Base-by-base conservation (phyloP, 2,888 invertebrate species). In the Drosophila cognata region DNA sequence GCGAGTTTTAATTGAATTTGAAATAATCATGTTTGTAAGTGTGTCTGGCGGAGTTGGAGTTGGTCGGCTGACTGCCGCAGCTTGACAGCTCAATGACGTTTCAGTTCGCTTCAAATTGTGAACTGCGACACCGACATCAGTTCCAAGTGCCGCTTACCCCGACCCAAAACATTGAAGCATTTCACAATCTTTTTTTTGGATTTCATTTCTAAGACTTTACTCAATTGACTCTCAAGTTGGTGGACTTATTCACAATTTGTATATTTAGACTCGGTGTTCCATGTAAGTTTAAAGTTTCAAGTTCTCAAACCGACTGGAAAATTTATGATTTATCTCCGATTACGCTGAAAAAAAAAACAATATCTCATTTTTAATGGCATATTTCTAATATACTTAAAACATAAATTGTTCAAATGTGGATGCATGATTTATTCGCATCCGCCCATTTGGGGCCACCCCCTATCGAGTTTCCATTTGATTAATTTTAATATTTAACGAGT, bases 11-110 rank as follows among this genome's bases (percentile, higher is more conserved):
- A 86, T 86, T 88, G 83, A 85, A 89, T 89, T 78, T 71, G 63
- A 76, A 81, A 78, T 71, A 74, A 77, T 68, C 62, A 74, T 63
- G 55, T 16, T 25, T 25, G 18, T 28, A 16, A 38, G 21, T 35
- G 57, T 36, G 53, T 18, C 46, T 38, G 33, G 38, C 38, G 28
- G 21, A 29, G 25, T 60, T 60, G 48, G 63, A 67, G 61, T 33
- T 33, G 33, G 4, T 33, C 33, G 61, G 52, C 53, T 43, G 50
- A 43, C 41, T 52, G 41, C 46, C 13, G 57, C 63, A 46, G 62
- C 46, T 62, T 85, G 85, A 89, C 88, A 86, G 85, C 83, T 85
- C 85, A 80, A 78, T 89, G 85, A 74, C 71, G 70, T 70, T 56
- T 77, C 73, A 63, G 59, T 52, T 70, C 71, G 58, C 33, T 60